Conservation (phyloP, 1,140 invertebrate species). For the Diabrotica undecimpunctata region DNA sequence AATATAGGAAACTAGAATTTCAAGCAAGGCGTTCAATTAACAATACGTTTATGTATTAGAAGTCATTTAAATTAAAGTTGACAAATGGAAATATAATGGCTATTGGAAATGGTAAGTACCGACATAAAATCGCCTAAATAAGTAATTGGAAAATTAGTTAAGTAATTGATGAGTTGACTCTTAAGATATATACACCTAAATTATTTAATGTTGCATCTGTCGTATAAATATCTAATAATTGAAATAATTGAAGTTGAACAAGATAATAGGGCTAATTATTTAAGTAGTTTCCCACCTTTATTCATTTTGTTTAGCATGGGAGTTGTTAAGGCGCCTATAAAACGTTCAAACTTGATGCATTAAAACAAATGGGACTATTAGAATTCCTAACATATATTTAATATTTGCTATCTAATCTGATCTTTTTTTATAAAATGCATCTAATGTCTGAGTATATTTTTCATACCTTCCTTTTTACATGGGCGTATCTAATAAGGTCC, state of each 20-base stretch:
- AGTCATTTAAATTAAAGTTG: not conserved
- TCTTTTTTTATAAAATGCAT: too few relatives aligned
- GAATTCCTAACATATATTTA: too few relatives aligned
- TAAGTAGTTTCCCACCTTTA: not conserved
- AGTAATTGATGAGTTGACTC: not conserved
- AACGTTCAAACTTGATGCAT: not conserved
- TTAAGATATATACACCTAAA: not conserved
- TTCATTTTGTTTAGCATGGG: not conserved
- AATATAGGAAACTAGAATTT: too few relatives aligned
- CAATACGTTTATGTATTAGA: not conserved
- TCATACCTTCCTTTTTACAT: too few relatives aligned
- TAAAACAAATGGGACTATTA: not conserved
- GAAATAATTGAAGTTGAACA: constrained; percentile 1
- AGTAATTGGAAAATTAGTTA: not conserved
- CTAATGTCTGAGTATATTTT: too few relatives aligned
- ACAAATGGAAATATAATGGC: not conserved
- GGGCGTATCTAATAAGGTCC: too few relatives aligned
- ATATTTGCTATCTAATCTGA: too few relatives aligned
- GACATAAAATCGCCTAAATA: not conserved
- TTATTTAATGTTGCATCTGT: constrained; percentile 2
- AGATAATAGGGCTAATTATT: constrained; percentile 1
- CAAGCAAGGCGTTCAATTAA: too few relatives aligned
- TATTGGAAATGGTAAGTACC: too few relatives aligned
- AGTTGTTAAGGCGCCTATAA: not conserved
- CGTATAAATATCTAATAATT: not conserved